phyloP scores from a whole-genome alignment of 1,140 invertebrate species.

The Tetramorium alpestre region DNA sequence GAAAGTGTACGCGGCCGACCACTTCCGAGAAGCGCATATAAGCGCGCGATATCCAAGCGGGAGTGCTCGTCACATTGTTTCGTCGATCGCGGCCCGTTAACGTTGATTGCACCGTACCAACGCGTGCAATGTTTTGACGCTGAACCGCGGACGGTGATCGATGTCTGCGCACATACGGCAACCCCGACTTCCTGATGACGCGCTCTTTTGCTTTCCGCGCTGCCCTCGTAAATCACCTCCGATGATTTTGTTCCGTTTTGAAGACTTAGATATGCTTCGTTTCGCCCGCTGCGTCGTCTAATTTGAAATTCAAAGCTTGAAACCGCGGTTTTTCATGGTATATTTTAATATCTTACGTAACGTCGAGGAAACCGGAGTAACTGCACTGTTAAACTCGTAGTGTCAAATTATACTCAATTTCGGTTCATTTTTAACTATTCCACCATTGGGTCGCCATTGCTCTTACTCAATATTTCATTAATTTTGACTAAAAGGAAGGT shows the following conservation, averaged over 20 bases:
- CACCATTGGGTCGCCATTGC: no score
- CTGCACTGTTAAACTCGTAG: no score
- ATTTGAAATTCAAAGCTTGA: neutral
- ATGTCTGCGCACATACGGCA: neutral
- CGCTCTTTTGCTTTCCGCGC: neutral
- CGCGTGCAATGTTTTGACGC: neutral
- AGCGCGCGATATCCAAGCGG: neutral
- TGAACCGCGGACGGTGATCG: slow-evolving; percentile 2
- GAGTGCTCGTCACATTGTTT: slow-evolving; percentile 36
- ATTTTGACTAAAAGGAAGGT: no score
- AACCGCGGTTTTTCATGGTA: neutral
- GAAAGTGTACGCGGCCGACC: slow-evolving; percentile 29
- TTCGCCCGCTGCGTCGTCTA: neutral
- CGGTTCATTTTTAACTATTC: no score
- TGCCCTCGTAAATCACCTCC: neutral
- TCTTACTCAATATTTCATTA: no score
- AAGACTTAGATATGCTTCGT: neutral
- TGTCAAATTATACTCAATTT: no score
- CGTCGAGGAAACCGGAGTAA: neutral
- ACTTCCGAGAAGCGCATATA: slow-evolving; percentile 45
- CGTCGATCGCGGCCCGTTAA: neutral
- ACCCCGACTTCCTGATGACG: neutral
- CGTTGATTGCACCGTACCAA: neutral
- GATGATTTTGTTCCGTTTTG: neutral
- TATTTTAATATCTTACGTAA: neutral